A percentile compares a stretch with the other conserved stretches of the same genome.
Conservation (phyloP, 2,113 vertebrate genomes). For the Desmodus rotundus region DNA sequence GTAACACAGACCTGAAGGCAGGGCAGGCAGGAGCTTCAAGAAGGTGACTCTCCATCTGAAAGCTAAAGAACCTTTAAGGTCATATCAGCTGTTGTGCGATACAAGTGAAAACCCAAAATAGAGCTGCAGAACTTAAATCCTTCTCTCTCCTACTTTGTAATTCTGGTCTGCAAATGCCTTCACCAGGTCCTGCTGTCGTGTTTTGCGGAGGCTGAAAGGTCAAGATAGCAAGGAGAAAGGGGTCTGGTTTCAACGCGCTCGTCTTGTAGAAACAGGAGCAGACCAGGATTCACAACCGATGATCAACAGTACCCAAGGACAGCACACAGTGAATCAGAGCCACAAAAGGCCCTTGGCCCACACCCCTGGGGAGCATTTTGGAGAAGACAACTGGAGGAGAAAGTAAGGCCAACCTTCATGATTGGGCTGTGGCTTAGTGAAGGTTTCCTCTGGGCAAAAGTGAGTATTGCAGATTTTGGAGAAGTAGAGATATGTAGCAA, state of each 20-base stretch:
- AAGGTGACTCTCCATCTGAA: not conserved
- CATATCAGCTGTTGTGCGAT: not conserved
- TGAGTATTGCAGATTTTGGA: not conserved
- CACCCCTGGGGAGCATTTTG: not conserved
- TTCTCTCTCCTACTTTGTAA: not conserved
- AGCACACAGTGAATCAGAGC: not conserved
- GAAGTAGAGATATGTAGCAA: not conserved
- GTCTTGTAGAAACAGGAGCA: not conserved
- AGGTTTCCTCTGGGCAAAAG: not conserved
- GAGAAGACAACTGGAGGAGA: not conserved
- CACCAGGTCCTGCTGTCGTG: not conserved
- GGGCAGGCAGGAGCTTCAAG: not conserved
- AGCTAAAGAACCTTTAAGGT: not conserved
- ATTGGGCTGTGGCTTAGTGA: not conserved
- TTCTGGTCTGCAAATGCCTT: not conserved
- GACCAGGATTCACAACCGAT: not conserved
- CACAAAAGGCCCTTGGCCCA: not conserved
- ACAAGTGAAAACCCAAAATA: not conserved
- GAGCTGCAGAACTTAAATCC: not conserved
- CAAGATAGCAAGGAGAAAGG: not conserved
- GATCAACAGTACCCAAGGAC: not conserved
- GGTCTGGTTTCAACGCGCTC: not conserved
- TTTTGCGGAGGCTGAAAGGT: not conserved
- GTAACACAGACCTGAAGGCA: not conserved
- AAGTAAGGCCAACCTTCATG: not conserved